Percentiles rank a stretch among this genome's conserved stretches.
These are phyloP conservation scores for Drosophila ambigua DNA, from an alignment of 1,140 invertebrate genomes.

Conservation along the genomic window DNA sequence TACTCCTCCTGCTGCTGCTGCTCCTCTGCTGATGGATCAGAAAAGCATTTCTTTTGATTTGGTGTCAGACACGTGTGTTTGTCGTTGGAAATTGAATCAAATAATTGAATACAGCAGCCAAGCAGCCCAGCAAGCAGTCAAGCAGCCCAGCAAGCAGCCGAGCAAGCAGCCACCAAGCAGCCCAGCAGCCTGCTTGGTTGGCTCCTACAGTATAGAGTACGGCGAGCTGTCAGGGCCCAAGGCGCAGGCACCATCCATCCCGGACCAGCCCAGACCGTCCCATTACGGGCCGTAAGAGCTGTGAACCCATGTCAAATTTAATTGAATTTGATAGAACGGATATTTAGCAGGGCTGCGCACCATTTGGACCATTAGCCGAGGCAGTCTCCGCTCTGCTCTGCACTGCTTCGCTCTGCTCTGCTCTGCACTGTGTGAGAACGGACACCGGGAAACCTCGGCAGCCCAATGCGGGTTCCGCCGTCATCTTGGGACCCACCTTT, in stretches of 20 bases:
- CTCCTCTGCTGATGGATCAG: background rate
- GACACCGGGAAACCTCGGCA: background rate
- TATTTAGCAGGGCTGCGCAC: constrained; percentile 66
- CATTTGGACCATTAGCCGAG: constrained; percentile 56
- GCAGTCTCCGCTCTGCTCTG: background rate
- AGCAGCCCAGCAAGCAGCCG: no score
- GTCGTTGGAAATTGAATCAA: constrained; percentile 69
- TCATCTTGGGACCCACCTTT: no score
- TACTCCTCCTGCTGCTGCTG: background rate
- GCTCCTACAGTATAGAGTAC: background rate
- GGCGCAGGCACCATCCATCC: constrained; percentile 13
- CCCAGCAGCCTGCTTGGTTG: no score
- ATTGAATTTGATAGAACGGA: constrained; percentile 80
- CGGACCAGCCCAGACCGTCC: background rate
- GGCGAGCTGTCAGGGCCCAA: constrained; percentile 11
- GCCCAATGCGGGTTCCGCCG: no score
- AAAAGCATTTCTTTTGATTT: constrained; percentile 36
- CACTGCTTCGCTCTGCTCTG: no score
- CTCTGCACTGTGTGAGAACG: background rate
- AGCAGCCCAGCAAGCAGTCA: background rate
- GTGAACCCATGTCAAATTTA: constrained; percentile 79
- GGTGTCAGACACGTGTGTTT: constrained; percentile 51
- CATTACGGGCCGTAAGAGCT: constrained; percentile 15
- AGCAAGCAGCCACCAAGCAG: no score
- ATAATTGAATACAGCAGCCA: constrained; percentile 49